Evolutionary conservation across 2,113 vertebrate genomes (phyloP), one percentile per base, ranked within the genome.

Genomic region (Heterotis niloticus): DNA sequence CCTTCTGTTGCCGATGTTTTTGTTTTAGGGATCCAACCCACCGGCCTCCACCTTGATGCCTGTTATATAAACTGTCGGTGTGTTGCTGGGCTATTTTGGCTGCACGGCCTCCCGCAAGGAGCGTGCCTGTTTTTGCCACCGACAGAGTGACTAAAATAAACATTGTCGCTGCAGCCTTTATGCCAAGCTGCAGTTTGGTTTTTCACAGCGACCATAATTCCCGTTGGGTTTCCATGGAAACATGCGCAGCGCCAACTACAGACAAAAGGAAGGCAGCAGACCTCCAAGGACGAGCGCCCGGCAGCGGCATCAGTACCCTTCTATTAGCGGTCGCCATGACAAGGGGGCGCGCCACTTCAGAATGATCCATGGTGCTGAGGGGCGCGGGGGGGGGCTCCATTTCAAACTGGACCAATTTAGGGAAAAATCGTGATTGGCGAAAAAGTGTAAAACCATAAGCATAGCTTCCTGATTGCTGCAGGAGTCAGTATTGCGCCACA

Each of bases 201-300:
- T 44, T 79, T 82, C 78, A 68, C 75, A 78, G 83, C 83, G 83
- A 84, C 79, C 77, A 77, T 80, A 82, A 82, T 86, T 78, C 79
- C 73, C 79, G 81, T 81, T 77, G 65, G 82, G 90, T 91, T 89
- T 83, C 90, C 84, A 90, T 91, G 84, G 83, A 82, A 60, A 88
- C 87, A 60, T 78, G 76, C 81, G 88, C 81, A 80, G 88, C 86
- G 81, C 73, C n/a, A 52, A 82, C 78, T 77, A 79, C 80, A 81
- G 83, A 81, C 75, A 82, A 83, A 81, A 84, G 64, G 64, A 59
- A 83, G 81, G 71, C 68, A 77, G 70, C 74, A 75, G 34, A 74
- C 69, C 16, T 69, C 68, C n/a, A 5, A 5, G 14, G 78, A 64
- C 52, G 12, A 74, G 54, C 74, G 24, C 18, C 67, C 10, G 18